phyloP scores from a whole-genome alignment of 2,797 vertebrate species.

The Gallinago stenura region DNA sequence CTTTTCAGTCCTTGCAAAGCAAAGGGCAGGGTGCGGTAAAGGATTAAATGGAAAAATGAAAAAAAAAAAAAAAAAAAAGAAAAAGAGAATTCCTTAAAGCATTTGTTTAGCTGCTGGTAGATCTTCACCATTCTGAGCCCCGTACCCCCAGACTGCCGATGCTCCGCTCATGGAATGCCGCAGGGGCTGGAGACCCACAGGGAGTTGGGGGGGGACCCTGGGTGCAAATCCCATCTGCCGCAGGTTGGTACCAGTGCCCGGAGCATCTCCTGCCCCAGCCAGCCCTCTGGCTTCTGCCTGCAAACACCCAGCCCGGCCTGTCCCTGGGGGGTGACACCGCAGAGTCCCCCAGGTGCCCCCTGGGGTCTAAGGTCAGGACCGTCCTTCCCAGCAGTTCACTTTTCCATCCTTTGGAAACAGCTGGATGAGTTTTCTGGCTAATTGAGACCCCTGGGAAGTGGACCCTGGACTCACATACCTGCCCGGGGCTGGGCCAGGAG shows the following conservation, averaged over 20 bases:
- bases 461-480: not conserved
- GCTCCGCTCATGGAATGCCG: fast-evolving
- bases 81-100: not conserved
- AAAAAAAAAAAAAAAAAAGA: not conserved
- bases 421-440: not conserved
- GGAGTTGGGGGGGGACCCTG: not conserved
- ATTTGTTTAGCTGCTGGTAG: not conserved
- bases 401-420: not conserved
- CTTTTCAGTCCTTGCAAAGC: not conserved
- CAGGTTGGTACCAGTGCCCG: fast-evolving
- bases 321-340: not conserved
- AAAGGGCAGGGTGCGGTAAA: not conserved
- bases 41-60: not conserved
- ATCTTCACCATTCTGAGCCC: not conserved
- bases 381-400: not conserved
- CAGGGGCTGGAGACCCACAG: not conserved
- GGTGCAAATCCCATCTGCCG: not conserved
- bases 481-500: not conserved
- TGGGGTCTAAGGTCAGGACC: not conserved
- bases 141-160: not conserved
- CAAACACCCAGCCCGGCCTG: not conserved
- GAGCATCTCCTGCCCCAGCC: not conserved
- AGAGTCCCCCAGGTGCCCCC: fast-evolving
- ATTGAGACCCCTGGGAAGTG: fast-evolving
- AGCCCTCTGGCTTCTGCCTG: not conserved